Percentiles rank a stretch among this genome's conserved stretches.
These are phyloP conservation scores for Discoglossus pictus DNA, from an alignment of 2,797 vertebrate genomes.

Conservation along the genomic window DNA sequence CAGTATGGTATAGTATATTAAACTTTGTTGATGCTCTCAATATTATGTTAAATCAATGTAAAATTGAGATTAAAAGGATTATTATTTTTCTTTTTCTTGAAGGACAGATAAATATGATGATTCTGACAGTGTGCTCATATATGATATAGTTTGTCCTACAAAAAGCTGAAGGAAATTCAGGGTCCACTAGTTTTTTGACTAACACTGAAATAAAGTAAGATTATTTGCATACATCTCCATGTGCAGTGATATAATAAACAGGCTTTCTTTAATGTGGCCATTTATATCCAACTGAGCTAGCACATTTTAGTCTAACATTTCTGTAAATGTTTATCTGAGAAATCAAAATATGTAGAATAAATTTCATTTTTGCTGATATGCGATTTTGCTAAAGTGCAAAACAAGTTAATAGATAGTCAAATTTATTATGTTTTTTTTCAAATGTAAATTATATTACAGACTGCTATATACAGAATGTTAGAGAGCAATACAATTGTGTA, in stretches of 20 bases:
- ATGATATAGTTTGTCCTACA: constrained; percentile 1
- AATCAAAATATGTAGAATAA: constrained; percentile 28
- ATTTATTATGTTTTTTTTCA: neutral
- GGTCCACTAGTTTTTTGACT: constrained; percentile 12
- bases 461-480: neutral
- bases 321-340: constrained; percentile 23
- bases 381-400: neutral
- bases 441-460: too few relatives aligned
- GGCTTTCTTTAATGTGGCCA: constrained; percentile 14
- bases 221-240: constrained; percentile 32
- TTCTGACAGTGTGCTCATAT: neutral
- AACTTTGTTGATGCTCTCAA: too few relatives aligned
- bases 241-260: constrained; percentile 4
- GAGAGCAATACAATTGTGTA: neutral
- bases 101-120: neutral
- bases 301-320: constrained; percentile 29
- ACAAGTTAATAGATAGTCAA: neutral
- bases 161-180: neutral
- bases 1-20: too few relatives aligned
- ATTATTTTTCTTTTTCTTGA: too few relatives aligned
- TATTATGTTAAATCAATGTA: too few relatives aligned
- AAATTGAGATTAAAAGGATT: too few relatives aligned
- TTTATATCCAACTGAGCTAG: constrained; percentile 39
- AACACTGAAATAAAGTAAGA: neutral
- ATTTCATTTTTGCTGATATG: constrained; percentile 17